Percentiles rank a stretch among this genome's conserved stretches.
phyloP scores from a whole-genome alignment of 1,140 invertebrate genomes.

The Aphaenogaster rudis region DNA sequence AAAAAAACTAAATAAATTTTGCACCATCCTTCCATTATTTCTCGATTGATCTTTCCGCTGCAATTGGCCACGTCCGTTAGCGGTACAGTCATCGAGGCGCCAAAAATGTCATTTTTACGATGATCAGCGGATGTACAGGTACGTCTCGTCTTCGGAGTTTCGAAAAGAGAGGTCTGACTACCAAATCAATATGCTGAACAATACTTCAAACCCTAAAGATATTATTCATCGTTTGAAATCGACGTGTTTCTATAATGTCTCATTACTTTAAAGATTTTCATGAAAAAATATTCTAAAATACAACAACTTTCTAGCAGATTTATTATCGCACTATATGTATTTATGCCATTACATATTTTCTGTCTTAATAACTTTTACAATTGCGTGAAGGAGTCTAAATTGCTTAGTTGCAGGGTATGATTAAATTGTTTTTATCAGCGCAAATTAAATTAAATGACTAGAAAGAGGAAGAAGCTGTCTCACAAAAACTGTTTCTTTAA shows the following conservation, averaged over 20 bases:
- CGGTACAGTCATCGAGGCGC: conserved; percentile 40
- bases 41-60: background rate
- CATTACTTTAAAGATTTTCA: conserved; percentile 20
- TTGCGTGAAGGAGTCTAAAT: background rate
- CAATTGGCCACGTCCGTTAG: conserved; percentile 14
- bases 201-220: conserved; percentile 18
- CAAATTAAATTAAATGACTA: conserved; percentile 31
- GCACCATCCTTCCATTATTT: background rate
- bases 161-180: conserved; percentile 10
- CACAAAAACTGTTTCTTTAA: conserved; percentile 50
- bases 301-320: background rate
- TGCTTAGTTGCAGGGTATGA: background rate
- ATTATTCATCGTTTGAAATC: conserved; percentile 24
- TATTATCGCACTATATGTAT: background rate
- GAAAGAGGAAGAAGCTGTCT: background rate
- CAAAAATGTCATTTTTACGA: conserved; percentile 62
- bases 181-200: conserved; percentile 53
- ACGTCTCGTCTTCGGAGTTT: conserved; percentile 46
- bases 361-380: background rate
- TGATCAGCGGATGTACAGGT: conserved; percentile 60
- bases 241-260: conserved; percentile 8
- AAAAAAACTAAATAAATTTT: conserved; percentile 50
- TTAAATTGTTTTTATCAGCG: conserved; percentile 5
- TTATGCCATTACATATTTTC: background rate
- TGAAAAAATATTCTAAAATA: background rate